Base-by-base conservation (phyloP, 2,797 vertebrate genomes). In the Gambelia wislizenii region DNA sequence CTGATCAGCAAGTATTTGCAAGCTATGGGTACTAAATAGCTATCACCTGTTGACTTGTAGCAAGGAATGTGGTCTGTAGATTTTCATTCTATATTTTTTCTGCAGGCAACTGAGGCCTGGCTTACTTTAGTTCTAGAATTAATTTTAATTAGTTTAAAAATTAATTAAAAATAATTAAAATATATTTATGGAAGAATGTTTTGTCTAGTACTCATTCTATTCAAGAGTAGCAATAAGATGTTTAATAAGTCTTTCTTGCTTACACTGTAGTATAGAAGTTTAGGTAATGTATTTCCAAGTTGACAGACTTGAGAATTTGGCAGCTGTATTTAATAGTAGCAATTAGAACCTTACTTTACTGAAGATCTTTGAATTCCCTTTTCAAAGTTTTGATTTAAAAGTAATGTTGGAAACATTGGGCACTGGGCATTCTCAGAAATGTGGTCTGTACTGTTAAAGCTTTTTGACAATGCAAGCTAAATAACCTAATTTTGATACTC, bases 381-480 rank as follows among this genome's bases (percentile, higher is more conserved):
- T 94, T 89, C 90, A 61, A 61, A 61, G 22, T 16, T 4, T 6
- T 93, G 94, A 91, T 91, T 94, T 93, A 91, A 85, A 93, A 94
- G 88, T 76, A 18, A 89, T 93, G 83, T 54, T 76, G 91, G 88
- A 83, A 91, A 36, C 92, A 84, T 89, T 93, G 85, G 16, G 91
- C 84, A 77, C 82, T 81, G 86, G 91, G 91, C 56, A 91, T 91
- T 91, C 33, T 70, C 85, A 18, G 20, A 90, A 92, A 84, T 89
- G 85, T 92, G 86, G 91, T 94, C 1, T 72, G 59, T 89, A 56
- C 90, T 90, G 33, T 69, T 87, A 92, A 83, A 92, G 89, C 88
- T 56, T 88, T 90, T 72, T 87, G 25, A n/a, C 93, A 92, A 80
- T 92, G 72, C 18, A 90, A 89, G 92, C 94, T 95, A 94, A 95